Evolutionary conservation across 2,888 invertebrate genomes (phyloP), one percentile per base, ranked within the genome.

Genomic region (Cactoblastis cactorum): DNA sequence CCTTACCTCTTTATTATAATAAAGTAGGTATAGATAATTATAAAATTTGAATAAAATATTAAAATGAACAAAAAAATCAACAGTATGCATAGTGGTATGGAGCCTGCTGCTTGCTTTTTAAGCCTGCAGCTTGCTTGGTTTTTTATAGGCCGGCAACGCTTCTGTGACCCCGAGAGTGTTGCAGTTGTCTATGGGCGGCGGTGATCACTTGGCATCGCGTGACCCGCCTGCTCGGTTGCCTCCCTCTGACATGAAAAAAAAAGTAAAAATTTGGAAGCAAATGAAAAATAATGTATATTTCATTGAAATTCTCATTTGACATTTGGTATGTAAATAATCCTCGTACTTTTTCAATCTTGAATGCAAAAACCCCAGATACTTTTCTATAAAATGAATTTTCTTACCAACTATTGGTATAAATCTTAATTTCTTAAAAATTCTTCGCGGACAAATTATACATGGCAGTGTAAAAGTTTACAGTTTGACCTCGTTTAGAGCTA

Each of bases 401-500:
- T 17, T 43, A 15, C 43, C 53, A 56, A 56, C 51, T 50, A 53
- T 47, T 50, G 34, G 51, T 51, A 46, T 54, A 41, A 50, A 45
- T 45, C 45, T 48, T 43, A 43, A 43, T 45, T 58, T 38, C 37
- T 51, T 62, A 54, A 53, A 57, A 55, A 57, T 54, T 57, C 55
- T 54, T 54, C 47, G 54, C 53, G 57, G 63, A 52, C 56, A 61
- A 65, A 63, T 62, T 61, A 58, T 63, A n/a, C n/a, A 63, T 56
- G 62, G 59, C 60, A 67, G 63, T 56, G 53, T 62, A 66, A 69
- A 72, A 65, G 69, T 65, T 55, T 61, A 57, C 59, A 73, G 75
- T 80, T 76, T 74, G 83, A 81, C 83, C 83, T 70, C 76, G 69
- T 81, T 83, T 74, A n/a, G 61, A 75, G 68, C 73, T 75, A 80